phyloP scores from a whole-genome alignment of 2,888 invertebrate genomes.

The Peribatodes rhomboidaria region DNA sequence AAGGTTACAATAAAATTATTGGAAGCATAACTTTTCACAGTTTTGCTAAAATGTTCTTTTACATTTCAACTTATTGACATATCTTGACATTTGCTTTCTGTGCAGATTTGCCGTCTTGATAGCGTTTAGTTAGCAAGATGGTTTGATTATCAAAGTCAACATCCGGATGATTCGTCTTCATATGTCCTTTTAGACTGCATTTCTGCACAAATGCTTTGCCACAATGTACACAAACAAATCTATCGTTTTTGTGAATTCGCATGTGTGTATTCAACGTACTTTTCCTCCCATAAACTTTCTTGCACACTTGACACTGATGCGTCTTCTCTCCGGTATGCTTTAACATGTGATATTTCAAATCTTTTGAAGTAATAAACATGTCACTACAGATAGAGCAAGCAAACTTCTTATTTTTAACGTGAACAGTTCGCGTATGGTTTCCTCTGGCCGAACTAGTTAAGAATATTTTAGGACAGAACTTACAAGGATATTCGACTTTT shows the following conservation, averaged over 20 bases:
- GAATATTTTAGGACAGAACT: constrained; percentile 33
- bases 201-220: constrained; percentile 44
- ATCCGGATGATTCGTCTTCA: constrained; percentile 40
- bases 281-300: constrained; percentile 53
- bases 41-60: no score
- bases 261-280: constrained; percentile 50
- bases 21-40: no score
- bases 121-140: no score
- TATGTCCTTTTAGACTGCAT: constrained; percentile 31
- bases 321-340: constrained; percentile 65
- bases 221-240: constrained; percentile 44
- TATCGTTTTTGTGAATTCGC: constrained; percentile 48
- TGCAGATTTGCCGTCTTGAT: neutral
- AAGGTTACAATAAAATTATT: no score
- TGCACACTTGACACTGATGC: constrained; percentile 65
- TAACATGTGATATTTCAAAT: constrained; percentile 47
- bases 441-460: neutral
- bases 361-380: neutral
- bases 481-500: constrained; percentile 32
- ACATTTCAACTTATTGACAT: no score
- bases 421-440: neutral
- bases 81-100: no score
- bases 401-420: neutral
- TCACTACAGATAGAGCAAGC: neutral
- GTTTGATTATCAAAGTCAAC: constrained; percentile 18